Conservation (phyloP, 2,113 vertebrate genomes). For the Equus quagga region DNA sequence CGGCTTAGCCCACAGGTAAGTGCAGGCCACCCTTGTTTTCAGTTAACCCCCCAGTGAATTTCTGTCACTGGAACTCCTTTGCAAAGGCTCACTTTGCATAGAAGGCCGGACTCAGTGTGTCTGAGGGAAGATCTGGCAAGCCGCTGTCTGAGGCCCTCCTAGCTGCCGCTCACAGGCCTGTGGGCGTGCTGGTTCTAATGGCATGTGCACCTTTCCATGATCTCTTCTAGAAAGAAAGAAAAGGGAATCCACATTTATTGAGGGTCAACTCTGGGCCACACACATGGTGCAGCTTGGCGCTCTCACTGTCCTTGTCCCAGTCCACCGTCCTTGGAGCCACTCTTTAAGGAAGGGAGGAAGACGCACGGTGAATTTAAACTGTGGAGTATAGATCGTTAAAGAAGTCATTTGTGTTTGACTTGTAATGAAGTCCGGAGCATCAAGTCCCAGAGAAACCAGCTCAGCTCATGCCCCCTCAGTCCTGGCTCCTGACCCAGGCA, state of each 20-base stretch:
- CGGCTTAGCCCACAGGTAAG: background rate
- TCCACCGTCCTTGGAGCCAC: background rate
- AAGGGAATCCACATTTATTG: background rate
- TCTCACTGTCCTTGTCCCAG: fast-evolving
- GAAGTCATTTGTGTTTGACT: background rate
- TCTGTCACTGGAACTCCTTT: background rate
- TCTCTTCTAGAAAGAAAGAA: background rate
- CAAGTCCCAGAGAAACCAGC: background rate
- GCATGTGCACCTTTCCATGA: background rate
- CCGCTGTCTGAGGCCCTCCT: background rate
- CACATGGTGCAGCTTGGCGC: fast-evolving
- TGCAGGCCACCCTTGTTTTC: background rate
- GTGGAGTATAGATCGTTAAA: background rate
- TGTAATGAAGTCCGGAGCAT: background rate
- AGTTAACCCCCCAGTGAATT: too few species aligned
- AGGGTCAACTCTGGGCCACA: too few species aligned
- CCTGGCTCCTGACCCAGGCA: background rate
- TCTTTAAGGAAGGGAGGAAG: too few species aligned
- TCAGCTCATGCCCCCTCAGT: background rate
- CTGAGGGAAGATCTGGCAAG: background rate
- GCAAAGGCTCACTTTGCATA: fast-evolving
- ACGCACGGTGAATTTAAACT: background rate
- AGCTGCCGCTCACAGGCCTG: background rate
- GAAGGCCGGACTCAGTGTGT: background rate
- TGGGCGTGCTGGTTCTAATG: too few species aligned